These are phyloP conservation scores for Bradysia coprophila DNA, from an alignment of 1,140 invertebrate species.

Conservation along the genomic window DNA sequence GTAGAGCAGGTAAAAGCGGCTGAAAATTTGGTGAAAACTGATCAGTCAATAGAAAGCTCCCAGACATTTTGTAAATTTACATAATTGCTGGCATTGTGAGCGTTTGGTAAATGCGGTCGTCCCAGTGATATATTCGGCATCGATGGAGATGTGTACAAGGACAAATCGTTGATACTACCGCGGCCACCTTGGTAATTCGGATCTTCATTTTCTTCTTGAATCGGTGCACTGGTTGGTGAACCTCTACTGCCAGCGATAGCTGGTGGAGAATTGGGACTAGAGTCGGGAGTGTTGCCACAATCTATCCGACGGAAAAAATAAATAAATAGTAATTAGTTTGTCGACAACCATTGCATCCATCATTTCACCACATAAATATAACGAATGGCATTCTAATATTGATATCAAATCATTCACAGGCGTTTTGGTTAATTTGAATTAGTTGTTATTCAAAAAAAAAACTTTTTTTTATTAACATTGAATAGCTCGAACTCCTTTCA, in stretches of 20 bases:
- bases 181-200: constrained; percentile 23
- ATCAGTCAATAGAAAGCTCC: constrained; percentile 1
- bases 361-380: not conserved
- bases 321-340: too few species aligned
- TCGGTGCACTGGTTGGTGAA: constrained; percentile 40
- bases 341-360: too few species aligned
- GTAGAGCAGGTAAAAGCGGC: constrained; percentile 1
- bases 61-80: too few species aligned
- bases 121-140: constrained; percentile 92
- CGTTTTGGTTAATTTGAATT: too few species aligned
- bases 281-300: constrained; percentile 59
- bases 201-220: constrained; percentile 45
- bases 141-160: constrained; percentile 82
- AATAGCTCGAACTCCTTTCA: not conserved
- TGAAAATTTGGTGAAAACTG: not conserved
- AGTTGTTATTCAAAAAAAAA: not conserved
- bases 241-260: constrained; percentile 34
- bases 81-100: constrained; percentile 2
- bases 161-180: constrained; percentile 29
- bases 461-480: not conserved
- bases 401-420: not conserved
- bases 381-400: not conserved
- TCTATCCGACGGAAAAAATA: constrained; percentile 22
- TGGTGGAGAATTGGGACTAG: constrained; percentile 63
- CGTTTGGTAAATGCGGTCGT: constrained; percentile 44